Base-by-base conservation (phyloP, 1,140 invertebrate genomes). In the Gonatopus flavifemur region DNA sequence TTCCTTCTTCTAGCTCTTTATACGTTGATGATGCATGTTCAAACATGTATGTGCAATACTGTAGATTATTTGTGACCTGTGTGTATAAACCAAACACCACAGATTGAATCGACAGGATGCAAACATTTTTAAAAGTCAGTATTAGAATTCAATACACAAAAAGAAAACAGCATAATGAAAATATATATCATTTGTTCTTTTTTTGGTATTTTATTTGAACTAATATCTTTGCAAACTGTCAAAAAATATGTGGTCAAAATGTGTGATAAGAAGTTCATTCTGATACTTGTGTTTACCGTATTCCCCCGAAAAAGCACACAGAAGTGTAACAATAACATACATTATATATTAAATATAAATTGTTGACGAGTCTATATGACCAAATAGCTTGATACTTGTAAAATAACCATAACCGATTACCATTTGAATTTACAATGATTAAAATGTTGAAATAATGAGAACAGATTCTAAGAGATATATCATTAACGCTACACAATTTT, bases 311-410 rank as follows among this genome's bases (percentile, higher is more conserved):
- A n/a, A n/a, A n/a, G n/a, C n/a, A n/a, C n/a, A n/a, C n/a, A n/a
- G n/a, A n/a, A n/a, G n/a, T n/a, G n/a, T n/a, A n/a, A n/a, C n/a
- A n/a, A n/a, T n/a, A n/a, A n/a, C n/a, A n/a, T n/a, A n/a, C n/a
- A n/a, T n/a, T n/a, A n/a, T 7, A 56, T 31, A 48, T 40, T 51
- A 32, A 40, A 43, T 41, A 52, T 32, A n/a, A n/a, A 56, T 56
- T 60, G 53, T 60, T 62, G 39, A 61, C 36, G 35, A 59, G 42
- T 52, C 49, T 37, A 56, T 47, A 30, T 41, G 57, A 60, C 52
- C 57, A 62, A 52, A 60, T 44, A 39, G 40, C 53, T 60, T 48
- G 22, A 56, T 40, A 47, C 48, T 51, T 49, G 25, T 42, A 32
- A 19, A 32, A 50, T 25, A 45, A 38, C 35, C 21, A 6, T 22